Conservation (phyloP, 2,797 vertebrate genomes). For the Poeciliopsis gracilis region DNA sequence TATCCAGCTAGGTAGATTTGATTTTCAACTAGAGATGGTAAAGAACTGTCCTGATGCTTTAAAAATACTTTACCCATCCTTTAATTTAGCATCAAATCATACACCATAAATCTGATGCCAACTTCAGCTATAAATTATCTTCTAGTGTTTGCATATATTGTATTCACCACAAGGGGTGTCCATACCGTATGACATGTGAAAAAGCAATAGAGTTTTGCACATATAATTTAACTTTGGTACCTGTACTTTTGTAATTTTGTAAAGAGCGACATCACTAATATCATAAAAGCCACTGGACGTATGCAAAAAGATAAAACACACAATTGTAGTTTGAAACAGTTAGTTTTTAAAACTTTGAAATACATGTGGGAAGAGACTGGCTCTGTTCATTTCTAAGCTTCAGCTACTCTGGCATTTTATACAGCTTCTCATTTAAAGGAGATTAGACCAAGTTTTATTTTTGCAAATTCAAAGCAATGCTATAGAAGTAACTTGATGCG, state of each 20-base stretch:
- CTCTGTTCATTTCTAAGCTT: neutral
- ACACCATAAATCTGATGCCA: neutral
- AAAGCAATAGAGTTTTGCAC: neutral
- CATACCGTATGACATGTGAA: neutral
- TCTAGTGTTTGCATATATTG: neutral
- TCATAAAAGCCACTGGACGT: neutral
- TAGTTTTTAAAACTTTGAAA: neutral
- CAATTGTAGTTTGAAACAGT: neutral
- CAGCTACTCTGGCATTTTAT: neutral
- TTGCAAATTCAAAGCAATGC: neutral
- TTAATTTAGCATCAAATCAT: neutral
- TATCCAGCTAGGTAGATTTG: too few species aligned
- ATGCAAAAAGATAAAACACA: neutral
- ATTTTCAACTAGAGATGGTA: neutral
- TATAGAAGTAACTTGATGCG: neutral
- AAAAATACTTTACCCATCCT: neutral
- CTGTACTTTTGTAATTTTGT: too few species aligned
- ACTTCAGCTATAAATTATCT: neutral
- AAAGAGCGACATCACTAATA: neutral
- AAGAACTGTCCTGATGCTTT: neutral
- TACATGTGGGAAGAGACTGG: neutral
- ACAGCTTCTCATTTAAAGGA: neutral
- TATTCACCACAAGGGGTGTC: neutral
- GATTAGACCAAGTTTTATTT: neutral
- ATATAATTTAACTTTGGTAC: too few species aligned